phyloP scores from a whole-genome alignment of 1,140 invertebrate genomes.

The Magallana ariakensis region DNA sequence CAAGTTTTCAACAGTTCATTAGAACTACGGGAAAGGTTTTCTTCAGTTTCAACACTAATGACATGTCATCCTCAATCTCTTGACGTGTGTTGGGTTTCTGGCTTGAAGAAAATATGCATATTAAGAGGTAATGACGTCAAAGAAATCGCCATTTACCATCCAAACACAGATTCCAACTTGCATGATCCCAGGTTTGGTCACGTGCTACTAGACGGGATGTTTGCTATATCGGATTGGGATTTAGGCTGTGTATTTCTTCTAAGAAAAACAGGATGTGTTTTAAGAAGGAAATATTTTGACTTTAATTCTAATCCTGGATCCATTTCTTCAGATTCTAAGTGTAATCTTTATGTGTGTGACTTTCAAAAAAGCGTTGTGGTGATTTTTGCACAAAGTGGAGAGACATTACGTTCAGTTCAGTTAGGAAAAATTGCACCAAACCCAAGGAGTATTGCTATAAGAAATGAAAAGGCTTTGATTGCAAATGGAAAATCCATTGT shows the following conservation, averaged over 20 bases:
- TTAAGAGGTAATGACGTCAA: neutral
- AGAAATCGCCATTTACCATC: neutral
- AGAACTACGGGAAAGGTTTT: neutral
- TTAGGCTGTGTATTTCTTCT: neutral
- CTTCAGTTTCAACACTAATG: neutral
- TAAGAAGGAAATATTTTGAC: neutral
- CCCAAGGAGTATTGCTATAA: constrained; percentile 7
- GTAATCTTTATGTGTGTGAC: neutral
- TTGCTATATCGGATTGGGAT: neutral
- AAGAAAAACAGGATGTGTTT: neutral
- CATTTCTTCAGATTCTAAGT: neutral
- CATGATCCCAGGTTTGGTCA: neutral
- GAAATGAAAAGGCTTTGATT: neutral
- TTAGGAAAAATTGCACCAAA: neutral
- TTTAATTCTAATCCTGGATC: neutral
- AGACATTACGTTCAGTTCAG: neutral
- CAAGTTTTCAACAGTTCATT: neutral
- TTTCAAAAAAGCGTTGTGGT: neutral
- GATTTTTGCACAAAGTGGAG: neutral
- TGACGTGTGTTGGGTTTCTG: neutral
- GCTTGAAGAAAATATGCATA: neutral
- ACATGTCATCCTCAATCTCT: neutral
- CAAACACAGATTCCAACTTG: neutral
- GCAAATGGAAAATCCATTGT: neutral
- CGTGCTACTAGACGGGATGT: neutral